Percentiles rank a stretch among this genome's conserved stretches.
Conservation (phyloP, 2,797 vertebrate species). For the Argya squamiceps region DNA sequence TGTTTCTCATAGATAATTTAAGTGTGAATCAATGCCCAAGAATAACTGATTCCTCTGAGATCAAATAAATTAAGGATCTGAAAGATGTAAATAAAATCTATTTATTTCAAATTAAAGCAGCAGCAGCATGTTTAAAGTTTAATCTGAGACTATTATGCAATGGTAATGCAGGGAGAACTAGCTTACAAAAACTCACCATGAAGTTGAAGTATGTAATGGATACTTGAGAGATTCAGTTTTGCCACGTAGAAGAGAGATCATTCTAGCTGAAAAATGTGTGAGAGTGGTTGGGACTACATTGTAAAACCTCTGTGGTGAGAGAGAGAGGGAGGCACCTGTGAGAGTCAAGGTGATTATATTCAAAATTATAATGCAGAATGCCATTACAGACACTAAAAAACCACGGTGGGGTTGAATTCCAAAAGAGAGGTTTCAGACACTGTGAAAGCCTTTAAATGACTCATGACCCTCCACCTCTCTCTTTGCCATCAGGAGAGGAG, state of each 20-base stretch:
- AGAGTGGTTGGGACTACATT: not conserved
- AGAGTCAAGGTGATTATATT: not conserved
- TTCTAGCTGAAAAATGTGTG: not conserved
- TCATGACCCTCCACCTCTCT: not conserved
- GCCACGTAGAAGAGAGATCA: not conserved
- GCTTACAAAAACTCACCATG: not conserved
- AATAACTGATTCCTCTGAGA: not conserved
- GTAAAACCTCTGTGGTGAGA: not conserved
- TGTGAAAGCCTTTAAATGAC: not conserved
- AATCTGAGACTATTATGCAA: not conserved
- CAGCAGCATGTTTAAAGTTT: not conserved
- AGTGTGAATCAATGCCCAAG: not conserved
- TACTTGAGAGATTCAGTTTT: not conserved
- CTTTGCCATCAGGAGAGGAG: not conserved
- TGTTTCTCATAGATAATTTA: slow-evolving; percentile 4
- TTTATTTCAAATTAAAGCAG: not conserved
- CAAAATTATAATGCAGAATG: not conserved
- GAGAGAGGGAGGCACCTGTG: not conserved
- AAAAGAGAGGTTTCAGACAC: not conserved
- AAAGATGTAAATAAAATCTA: not conserved
- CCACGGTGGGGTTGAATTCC: accelerated
- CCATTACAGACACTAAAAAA: not conserved
- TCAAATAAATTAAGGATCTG: not conserved
- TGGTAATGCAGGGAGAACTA: not conserved
- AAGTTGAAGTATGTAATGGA: not conserved